Conservation (phyloP, 1,140 invertebrate species). For the Argopecten irradians region DNA sequence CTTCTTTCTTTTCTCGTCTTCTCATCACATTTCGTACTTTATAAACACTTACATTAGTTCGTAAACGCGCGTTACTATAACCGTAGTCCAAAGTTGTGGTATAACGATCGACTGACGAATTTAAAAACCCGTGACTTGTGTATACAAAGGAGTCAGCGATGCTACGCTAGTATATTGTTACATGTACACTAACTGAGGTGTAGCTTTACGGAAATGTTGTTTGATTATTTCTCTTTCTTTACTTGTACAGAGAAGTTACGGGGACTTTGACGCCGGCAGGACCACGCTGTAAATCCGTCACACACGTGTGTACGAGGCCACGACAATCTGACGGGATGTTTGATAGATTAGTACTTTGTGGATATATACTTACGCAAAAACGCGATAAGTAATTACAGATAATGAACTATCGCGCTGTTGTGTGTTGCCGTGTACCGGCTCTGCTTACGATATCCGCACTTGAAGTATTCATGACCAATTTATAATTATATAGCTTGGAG, state of each 20-base stretch:
- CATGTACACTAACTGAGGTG: neutral
- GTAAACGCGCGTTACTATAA: neutral
- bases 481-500: constrained; percentile 37
- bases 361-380: constrained; percentile 15
- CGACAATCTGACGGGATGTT: neutral
- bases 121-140: constrained; percentile 9
- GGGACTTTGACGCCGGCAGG: constrained; percentile 4
- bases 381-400: constrained; percentile 21
- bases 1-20: neutral
- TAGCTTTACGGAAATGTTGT: constrained; percentile 16
- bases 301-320: constrained; percentile 20
- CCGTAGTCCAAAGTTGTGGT: neutral
- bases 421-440: constrained; percentile 19
- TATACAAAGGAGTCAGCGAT: constrained; percentile 21
- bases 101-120: constrained; percentile 15
- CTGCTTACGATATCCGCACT: constrained; percentile 14
- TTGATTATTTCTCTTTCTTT: constrained; percentile 19
- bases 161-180: constrained; percentile 17
- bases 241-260: constrained; percentile 10
- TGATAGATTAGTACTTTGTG: constrained; percentile 18
- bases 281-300: constrained; percentile 14
- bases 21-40: neutral
- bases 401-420: neutral
- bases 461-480: constrained; percentile 22
- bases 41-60: neutral